These are phyloP conservation scores for Noctua pronuba DNA, from an alignment of 2,888 invertebrate species.

Conservation along the genomic window DNA sequence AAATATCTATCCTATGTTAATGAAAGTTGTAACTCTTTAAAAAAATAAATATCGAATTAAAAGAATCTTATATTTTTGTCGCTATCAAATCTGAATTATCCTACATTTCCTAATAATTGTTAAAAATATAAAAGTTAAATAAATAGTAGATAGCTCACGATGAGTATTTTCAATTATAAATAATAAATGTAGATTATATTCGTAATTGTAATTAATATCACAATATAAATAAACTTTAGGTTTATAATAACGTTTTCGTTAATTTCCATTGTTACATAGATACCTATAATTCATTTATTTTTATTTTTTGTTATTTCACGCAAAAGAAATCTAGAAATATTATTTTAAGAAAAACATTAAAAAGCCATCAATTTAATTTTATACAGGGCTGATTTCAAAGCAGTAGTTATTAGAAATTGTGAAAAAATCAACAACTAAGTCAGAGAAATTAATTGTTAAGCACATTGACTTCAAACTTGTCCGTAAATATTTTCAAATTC, in stretches of 20 bases:
- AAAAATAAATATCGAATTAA: slow-evolving; percentile 16
- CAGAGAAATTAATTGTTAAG: background rate
- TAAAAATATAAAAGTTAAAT: slow-evolving; percentile 63
- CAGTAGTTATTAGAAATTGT: background rate
- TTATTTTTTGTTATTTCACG: slow-evolving; percentile 1
- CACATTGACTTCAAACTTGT: background rate
- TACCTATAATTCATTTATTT: slow-evolving; percentile 12
- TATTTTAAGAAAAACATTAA: background rate
- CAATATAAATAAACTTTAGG: slow-evolving; percentile 49
- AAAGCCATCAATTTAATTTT: background rate
- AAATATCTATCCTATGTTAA: slow-evolving; percentile 8
- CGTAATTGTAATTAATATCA: slow-evolving; percentile 57
- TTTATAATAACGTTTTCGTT: slow-evolving; percentile 44
- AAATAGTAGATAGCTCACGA: slow-evolving; percentile 68
- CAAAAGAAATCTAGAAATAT: background rate
- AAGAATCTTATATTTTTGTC: slow-evolving; percentile 43
- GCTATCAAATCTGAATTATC: slow-evolving; percentile 30
- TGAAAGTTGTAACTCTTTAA: slow-evolving; percentile 8
- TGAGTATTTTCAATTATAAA: slow-evolving; percentile 67
- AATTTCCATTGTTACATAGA: slow-evolving; percentile 51
- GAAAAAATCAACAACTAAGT: background rate
- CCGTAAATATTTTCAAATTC: background rate
- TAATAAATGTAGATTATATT: slow-evolving; percentile 60
- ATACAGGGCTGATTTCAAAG: slow-evolving; percentile 27
- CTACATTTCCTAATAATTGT: slow-evolving; percentile 60